Percentiles rank a stretch among this genome's conserved stretches.
Conservation (phyloP, 2,888 invertebrate species). For the Clusia tigrina region DNA sequence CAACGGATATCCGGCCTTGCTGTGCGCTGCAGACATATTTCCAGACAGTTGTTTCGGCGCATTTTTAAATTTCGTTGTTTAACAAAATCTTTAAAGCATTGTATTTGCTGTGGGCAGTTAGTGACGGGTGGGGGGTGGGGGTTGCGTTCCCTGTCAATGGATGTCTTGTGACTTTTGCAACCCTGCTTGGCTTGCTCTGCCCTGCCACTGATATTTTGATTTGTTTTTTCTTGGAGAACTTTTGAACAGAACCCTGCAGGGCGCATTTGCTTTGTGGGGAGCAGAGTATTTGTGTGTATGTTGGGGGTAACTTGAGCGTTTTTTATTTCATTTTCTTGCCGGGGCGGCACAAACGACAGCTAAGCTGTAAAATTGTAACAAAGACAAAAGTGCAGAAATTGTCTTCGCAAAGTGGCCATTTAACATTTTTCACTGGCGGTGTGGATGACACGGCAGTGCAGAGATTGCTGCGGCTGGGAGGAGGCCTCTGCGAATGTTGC, state of each 20-base stretch:
- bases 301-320: constrained; percentile 7
- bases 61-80: not conserved
- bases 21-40: constrained; percentile 23
- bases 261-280: constrained; percentile 4
- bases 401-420: constrained; percentile 54
- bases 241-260: constrained; percentile 14
- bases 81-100: not conserved
- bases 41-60: not conserved
- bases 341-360: not conserved
- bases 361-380: constrained; percentile 10
- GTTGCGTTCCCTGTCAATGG: not conserved
- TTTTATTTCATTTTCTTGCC: not conserved
- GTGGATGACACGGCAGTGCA: not conserved
- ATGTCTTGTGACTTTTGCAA: constrained; percentile 17
- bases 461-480: not conserved
- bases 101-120: too few species aligned
- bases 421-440: constrained; percentile 52
- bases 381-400: not conserved
- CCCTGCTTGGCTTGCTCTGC: constrained; percentile 14
- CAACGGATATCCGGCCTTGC: constrained; percentile 55
- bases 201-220: constrained; percentile 8
- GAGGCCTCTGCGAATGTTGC: not conserved
- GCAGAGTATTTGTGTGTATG: not conserved
- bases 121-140: not conserved
- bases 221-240: constrained; percentile 9